Conservation (phyloP, 1,140 invertebrate genomes). For the Drosophila leontia region DNA sequence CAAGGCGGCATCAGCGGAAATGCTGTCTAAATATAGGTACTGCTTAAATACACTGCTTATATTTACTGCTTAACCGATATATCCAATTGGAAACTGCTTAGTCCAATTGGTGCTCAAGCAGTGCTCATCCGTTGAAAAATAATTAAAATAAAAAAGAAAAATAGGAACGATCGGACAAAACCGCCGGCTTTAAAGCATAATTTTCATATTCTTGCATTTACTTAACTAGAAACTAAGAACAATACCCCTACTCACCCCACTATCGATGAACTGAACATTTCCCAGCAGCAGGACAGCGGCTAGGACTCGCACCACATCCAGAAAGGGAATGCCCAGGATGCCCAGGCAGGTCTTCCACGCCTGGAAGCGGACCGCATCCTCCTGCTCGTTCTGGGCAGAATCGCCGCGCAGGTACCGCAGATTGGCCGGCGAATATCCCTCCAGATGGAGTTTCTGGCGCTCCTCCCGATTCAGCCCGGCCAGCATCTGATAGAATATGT, state of each 20-base stretch:
- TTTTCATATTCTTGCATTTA: background rate
- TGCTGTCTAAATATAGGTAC: background rate
- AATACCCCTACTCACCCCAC: slow-evolving; percentile 82
- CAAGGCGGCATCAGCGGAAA: background rate
- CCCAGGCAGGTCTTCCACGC: slow-evolving; percentile 96
- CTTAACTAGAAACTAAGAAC: background rate
- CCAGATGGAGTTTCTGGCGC: slow-evolving; percentile 92
- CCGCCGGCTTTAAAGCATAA: background rate
- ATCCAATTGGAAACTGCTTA: background rate
- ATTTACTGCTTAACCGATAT: background rate
- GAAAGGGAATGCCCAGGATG: slow-evolving; percentile 95
- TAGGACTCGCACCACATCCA: slow-evolving; percentile 96
- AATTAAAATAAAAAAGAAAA: too few relatives aligned
- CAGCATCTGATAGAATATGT: slow-evolving; percentile 99
- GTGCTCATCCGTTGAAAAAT: too few relatives aligned
- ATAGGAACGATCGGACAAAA: background rate
- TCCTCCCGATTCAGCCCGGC: slow-evolving; percentile 95
- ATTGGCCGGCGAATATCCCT: slow-evolving; percentile 92
- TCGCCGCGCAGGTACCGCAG: slow-evolving; percentile 92
- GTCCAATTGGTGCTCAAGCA: background rate
- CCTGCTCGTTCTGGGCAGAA: slow-evolving; percentile 90
- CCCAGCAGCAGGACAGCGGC: slow-evolving; percentile 95
- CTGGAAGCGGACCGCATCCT: slow-evolving; percentile 92
- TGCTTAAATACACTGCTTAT: background rate
- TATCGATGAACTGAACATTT: slow-evolving; percentile 95